These are phyloP conservation scores for Eristalis pertinax DNA, from an alignment of 2,888 invertebrate genomes.

Conservation along the genomic window DNA sequence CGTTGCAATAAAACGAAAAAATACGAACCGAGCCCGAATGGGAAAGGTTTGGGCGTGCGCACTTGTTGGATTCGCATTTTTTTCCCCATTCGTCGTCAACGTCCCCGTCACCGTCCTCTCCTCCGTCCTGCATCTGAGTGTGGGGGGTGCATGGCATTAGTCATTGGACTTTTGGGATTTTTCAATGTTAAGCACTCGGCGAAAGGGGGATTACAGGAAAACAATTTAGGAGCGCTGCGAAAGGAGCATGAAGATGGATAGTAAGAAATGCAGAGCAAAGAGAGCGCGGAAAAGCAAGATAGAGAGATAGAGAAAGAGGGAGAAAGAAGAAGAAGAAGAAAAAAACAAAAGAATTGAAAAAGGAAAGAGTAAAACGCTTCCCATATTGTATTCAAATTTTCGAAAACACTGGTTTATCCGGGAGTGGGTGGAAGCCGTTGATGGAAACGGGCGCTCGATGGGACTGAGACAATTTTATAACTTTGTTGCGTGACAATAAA, in stretches of 20 bases:
- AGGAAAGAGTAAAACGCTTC: conserved; percentile 25
- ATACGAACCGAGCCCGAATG: conserved; percentile 56
- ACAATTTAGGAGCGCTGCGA: conserved; percentile 45
- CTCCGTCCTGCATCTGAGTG: background rate
- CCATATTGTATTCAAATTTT: conserved; percentile 57
- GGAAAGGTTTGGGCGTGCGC: conserved; percentile 69
- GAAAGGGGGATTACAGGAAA: conserved; percentile 55
- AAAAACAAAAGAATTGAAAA: background rate
- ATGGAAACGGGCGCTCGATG: background rate
- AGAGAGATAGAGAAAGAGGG: background rate
- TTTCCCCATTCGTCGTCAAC: conserved; percentile 5
- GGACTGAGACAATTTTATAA: conserved; percentile 40
- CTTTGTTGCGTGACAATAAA: conserved; percentile 71
- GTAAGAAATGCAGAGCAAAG: conserved; percentile 2
- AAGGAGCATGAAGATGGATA: background rate
- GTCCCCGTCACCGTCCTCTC: background rate
- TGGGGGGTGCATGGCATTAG: conserved; percentile 55
- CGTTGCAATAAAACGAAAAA: conserved; percentile 64
- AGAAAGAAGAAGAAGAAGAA: too few relatives aligned
- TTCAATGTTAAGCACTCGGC: conserved; percentile 60
- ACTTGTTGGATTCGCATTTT: conserved; percentile 65
- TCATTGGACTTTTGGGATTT: conserved; percentile 71
- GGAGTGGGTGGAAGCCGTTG: background rate
- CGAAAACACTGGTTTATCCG: conserved; percentile 36
- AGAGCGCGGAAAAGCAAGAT: background rate